Evolutionary conservation across 2,888 invertebrate genomes (phyloP).

Genomic region (Drosophila kambysellisi): DNA sequence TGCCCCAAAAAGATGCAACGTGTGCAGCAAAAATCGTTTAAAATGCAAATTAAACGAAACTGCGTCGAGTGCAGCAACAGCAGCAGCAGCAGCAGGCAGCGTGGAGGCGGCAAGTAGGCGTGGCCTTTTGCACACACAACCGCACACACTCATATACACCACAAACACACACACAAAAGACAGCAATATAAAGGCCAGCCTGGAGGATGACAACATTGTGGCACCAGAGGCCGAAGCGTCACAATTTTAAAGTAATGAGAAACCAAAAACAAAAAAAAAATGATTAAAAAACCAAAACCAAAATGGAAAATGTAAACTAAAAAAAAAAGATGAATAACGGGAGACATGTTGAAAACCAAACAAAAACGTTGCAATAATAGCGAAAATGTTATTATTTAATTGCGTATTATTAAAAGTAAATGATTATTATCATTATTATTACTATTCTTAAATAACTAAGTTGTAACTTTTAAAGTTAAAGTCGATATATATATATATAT

Average conservation of each 20-base stretch:
- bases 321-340: constrained; percentile 25
- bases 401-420: constrained; percentile 72
- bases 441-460: constrained; percentile 68
- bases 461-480: constrained; percentile 79
- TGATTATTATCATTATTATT: constrained; percentile 63
- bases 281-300: constrained; percentile 12
- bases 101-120: constrained; percentile 46
- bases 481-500: constrained; percentile 56
- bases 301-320: constrained; percentile 20
- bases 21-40: constrained; percentile 80
- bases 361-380: constrained; percentile 75
- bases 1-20: constrained; percentile 69
- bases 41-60: constrained; percentile 77
- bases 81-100: constrained; percentile 31
- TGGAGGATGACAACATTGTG: constrained; percentile 57
- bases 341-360: constrained; percentile 27
- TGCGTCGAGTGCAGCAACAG: constrained; percentile 60
- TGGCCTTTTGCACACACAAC: constrained; percentile 41
- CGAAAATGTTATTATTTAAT: constrained; percentile 80
- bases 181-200: constrained; percentile 54
- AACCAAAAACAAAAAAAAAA: constrained; percentile 37
- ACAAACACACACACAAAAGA: constrained; percentile 24
- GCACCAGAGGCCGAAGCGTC: constrained; percentile 42
- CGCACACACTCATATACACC: constrained; percentile 1
- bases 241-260: constrained; percentile 73